Conservation (phyloP, 2,797 vertebrate genomes). For the Sebastiscus tertius region DNA sequence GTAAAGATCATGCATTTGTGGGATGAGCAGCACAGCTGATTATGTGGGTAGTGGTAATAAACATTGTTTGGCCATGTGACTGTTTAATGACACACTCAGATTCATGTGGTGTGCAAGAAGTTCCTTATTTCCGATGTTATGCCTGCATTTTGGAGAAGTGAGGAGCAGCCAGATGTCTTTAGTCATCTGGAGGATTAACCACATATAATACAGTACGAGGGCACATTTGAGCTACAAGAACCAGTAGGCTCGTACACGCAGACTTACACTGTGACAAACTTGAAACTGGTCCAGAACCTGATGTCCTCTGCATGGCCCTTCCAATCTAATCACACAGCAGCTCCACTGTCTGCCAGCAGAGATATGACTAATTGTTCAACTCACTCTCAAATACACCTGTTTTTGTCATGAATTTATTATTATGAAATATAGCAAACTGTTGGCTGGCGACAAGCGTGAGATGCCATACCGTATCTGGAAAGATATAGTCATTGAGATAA, state of each 20-base stretch:
- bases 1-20: no score
- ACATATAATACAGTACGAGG: background rate
- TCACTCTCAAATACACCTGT: background rate
- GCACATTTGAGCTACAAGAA: background rate
- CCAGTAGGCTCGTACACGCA: background rate
- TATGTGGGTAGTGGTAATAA: background rate
- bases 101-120: background rate
- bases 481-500: constrained; percentile 7
- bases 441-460: background rate
- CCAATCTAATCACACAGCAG: constrained; percentile 21
- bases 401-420: constrained; percentile 12
- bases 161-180: background rate
- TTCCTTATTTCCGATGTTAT: constrained; percentile 21
- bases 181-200: background rate
- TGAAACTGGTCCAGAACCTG: background rate
- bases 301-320: constrained; percentile 33
- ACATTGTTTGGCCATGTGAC: background rate
- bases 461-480: no score
- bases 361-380: background rate
- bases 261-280: background rate
- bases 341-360: background rate
- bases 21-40: no score
- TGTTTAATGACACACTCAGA: background rate
- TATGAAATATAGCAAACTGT: constrained; percentile 4
- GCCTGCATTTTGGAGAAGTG: constrained; percentile 6